phyloP scores from a whole-genome alignment of 2,113 vertebrate species.

The Condylura cristata region DNA sequence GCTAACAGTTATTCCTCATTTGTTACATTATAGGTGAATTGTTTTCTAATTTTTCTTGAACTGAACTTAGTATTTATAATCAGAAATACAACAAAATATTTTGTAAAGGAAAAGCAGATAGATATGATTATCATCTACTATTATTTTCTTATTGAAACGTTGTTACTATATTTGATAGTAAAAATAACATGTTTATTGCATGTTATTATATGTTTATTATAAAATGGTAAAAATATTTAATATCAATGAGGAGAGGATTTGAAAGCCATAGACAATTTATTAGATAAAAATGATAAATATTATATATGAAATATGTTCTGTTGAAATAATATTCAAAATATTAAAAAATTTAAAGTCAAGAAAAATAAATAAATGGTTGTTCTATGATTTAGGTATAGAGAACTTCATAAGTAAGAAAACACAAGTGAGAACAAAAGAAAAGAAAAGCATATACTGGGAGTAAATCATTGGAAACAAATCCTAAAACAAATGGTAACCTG shows the following conservation, averaged over 20 bases:
- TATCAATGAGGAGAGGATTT: neutral
- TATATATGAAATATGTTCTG: neutral
- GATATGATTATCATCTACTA: neutral
- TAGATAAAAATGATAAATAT: neutral
- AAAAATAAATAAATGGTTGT: neutral
- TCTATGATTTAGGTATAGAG: neutral
- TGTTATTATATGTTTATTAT: no score
- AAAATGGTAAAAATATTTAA: conserved; percentile 6
- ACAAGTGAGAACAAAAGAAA: no score
- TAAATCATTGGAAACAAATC: no score
- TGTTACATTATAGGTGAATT: neutral
- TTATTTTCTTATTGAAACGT: neutral
- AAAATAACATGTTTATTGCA: neutral
- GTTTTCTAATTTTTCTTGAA: neutral
- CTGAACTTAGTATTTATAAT: neutral
- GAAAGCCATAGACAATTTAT: neutral
- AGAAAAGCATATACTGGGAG: no score
- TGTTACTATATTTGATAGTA: neutral
- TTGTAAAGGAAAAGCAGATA: neutral
- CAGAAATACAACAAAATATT: neutral
- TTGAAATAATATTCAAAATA: neutral
- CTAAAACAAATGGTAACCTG: no score
- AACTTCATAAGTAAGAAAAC: neutral
- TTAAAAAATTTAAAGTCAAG: neutral
- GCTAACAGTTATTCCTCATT: neutral